phyloP scores from a whole-genome alignment of 2,888 invertebrate species.

The Sarcophaga subvicina region DNA sequence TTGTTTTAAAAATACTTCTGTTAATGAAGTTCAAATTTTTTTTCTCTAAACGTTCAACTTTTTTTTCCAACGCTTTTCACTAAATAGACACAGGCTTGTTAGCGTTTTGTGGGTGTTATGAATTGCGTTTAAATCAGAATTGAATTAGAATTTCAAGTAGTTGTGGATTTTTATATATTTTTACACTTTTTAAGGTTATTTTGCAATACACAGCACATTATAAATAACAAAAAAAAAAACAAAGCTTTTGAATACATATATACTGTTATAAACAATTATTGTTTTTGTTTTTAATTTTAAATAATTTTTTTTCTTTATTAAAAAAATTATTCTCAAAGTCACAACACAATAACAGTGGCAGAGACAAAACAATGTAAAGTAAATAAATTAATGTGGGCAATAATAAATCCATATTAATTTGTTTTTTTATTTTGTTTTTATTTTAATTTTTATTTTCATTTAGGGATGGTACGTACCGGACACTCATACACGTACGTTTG shows the following conservation, averaged over 20 bases:
- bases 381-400: neutral
- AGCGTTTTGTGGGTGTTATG: slow-evolving; percentile 57
- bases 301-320: neutral
- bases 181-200: slow-evolving; percentile 60
- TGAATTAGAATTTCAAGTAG: slow-evolving; percentile 71
- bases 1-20: neutral
- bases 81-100: slow-evolving; percentile 3
- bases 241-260: neutral
- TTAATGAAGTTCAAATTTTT: neutral
- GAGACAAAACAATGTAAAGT: neutral
- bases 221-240: neutral
- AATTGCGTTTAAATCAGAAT: slow-evolving; percentile 71
- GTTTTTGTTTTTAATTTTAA: slow-evolving; percentile 13
- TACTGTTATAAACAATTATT: slow-evolving; percentile 22
- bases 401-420: neutral
- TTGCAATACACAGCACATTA: slow-evolving; percentile 30
- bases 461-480: too few relatives aligned
- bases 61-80: slow-evolving; percentile 23
- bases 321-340: slow-evolving; percentile 46
- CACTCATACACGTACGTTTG: too few relatives aligned
- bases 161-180: slow-evolving; percentile 74
- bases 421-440: neutral
- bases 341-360: slow-evolving; percentile 11
- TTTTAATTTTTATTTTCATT: too few relatives aligned
- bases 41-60: neutral